Base-by-base conservation (phyloP, 2,113 vertebrate species). In the Sapayoa aenigma region DNA sequence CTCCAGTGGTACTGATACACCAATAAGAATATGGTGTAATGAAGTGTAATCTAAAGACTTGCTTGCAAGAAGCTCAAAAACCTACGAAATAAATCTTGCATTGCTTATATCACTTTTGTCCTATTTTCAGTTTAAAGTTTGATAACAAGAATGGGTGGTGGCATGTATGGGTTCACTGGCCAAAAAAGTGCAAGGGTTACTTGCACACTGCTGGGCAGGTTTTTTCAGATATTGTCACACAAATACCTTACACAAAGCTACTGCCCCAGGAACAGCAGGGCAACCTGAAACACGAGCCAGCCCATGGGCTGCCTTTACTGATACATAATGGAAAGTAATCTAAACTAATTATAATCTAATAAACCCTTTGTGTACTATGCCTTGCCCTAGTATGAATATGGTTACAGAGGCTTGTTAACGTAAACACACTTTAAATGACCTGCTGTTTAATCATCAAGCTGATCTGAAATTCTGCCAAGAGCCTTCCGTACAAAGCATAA, bases 281-380 rank as follows among this genome's bases (percentile, higher is more conserved):
- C 44, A 50, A 82, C 66, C 22, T 65, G 81, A 94, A 89, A 93
- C 77, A 63, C 13, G 52, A 91, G 77, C 56, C 92, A 87, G 87
- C 28, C 73, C 80, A 75, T 5, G 2, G 74, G 81, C 92, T 96
- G 93, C 87, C 78, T 90, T 91, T 82, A 52, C 56, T 69, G 68
- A 31, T 12, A 87, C 74, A 91, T 87, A 93, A 93, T 93, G 95
- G 92, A 95, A 96, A 96, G 62, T 52, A 89, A 95, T 79, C 90
- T 82, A 78, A 91, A 84, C 77, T 95, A 89, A 96, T 93, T 90
- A 83, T 79, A 90, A 92, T 73, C 75, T 74, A 95, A 94, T 25
- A 50, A 92, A 58, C 25, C 21, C 72, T 88, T 90, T 86, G 55
- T 93, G 90, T 80, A 74, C 71, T 50, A 19, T 77, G 88, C 72